Base-by-base conservation (phyloP, 2,113 vertebrate species). In the Grallaria varia region DNA sequence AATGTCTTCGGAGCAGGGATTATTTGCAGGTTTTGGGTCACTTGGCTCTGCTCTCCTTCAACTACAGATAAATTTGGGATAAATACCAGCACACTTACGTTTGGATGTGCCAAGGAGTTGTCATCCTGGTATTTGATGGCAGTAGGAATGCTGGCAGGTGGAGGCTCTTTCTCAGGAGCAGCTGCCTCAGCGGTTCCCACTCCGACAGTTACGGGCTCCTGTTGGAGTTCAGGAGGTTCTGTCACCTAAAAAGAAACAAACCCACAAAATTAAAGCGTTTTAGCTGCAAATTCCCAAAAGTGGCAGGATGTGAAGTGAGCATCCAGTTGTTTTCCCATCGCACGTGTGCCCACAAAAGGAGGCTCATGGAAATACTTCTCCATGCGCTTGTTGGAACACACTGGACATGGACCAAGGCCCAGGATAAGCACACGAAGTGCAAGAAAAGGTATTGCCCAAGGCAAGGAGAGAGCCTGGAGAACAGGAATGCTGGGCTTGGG, bases 71-170 rank as follows among this genome's bases (percentile, higher is more conserved):
- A n/a, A 30, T 1, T 2, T 7, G 71, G 62, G 40, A 40, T 27
- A 21, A 87, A 42, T 3, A 39, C 2, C 4, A 16, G 28, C 69
- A 35, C 33, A 96, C 99, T 99, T 98, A 99, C 99, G 15, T 98
- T 99, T 19, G 98, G 99, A 90, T 99, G 99, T 28, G 99, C 99
- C 13, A 99, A 97, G 5, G 98, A 98, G 94, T 99, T 98, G 53
- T 95, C 99, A 80, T 99, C 99, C 71, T 99, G 98, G 83, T 99
- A 99, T 82, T 98, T 98, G 96, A 99, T 99, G 66, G 98, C 92
- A 27, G 98, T 98, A 39, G 99, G 99, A 53, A 99, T 97, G 91
- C 18, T 94, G 94, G 95, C 63, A 53, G 98, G 37, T 9, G 98
- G 95, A 10, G 98, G 94, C 50, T 98, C 98, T 8, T 97, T 98